Evolutionary conservation across 1,140 invertebrate species (phyloP), one percentile per base, ranked within the genome.

Genomic region (Trichoplusia ni): DNA sequence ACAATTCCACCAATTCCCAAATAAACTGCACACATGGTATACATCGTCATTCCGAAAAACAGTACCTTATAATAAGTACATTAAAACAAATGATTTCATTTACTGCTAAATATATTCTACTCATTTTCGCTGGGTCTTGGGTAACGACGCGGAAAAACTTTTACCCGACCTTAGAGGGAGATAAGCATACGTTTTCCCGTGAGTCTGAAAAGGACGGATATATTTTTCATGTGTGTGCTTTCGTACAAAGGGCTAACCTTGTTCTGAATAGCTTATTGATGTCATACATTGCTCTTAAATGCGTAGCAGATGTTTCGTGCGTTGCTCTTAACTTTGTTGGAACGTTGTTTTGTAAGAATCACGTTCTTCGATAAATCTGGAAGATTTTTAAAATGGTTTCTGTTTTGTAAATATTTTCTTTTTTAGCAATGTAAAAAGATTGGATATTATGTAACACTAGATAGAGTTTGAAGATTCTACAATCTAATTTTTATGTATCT

Each of bases 11-110:
- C n/a, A 0, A 9, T 47, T 4, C 47, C n/a, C 18, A 8, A 35
- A 51, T 51, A 33, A 21, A 42, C 44, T 27, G 19, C 19, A 40
- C 38, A 44, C 56, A 9, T 29, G 27, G 18, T n/a, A 47, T 38
- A 58, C 13, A 8, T 59, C 25, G 27, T 29, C 13, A n/a, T 9
- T 9, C 21, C 21, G 4, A 25, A 21, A 54, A 35, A 23, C 7
- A 13, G 14, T 8, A 13, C 38, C 38, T 58, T 60, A 59, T 62
- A 65, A 40, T 65, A 70, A 65, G 58, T 62, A 65, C 56, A 69
- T 70, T 58, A 65, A 65, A 70, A 70, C 51, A 64, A 71, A 71
- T 64, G 53, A 61, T 71, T 71, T 67, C 64, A 67, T 71, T 71
- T 71, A 56, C 27, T 47, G 54, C 64, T 47, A 53, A 64, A 71